phyloP scores from a whole-genome alignment of 1,140 invertebrate species.

The Monochamus saltuarius region DNA sequence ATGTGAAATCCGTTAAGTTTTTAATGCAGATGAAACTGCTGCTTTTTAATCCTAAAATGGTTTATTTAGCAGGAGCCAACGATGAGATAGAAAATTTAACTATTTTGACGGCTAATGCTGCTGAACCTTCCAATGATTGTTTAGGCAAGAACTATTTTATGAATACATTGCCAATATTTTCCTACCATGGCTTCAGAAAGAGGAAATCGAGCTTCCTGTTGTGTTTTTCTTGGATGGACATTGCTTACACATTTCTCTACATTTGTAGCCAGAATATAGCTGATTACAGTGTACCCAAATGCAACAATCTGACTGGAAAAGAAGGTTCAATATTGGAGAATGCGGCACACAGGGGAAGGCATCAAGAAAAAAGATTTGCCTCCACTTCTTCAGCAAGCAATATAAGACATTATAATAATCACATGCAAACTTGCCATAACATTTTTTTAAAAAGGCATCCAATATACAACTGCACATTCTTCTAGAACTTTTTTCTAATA shows the following conservation, averaged over 20 bases:
- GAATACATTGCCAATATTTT: constrained; percentile 52
- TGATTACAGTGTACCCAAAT: constrained; percentile 4
- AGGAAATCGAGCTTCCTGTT: constrained; percentile 13
- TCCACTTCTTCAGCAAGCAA: no score
- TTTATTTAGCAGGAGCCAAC: constrained; percentile 16
- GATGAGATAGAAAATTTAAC: constrained; percentile 39
- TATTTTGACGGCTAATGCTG: constrained; percentile 40
- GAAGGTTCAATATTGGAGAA: background rate
- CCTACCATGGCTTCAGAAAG: constrained; percentile 37
- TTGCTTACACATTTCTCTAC: constrained; percentile 12
- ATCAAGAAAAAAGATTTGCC: no score
- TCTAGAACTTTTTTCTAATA: no score
- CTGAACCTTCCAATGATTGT: constrained; percentile 45
- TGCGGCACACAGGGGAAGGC: background rate
- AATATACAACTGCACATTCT: no score
- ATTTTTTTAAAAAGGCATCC: no score
- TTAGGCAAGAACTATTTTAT: constrained; percentile 47
- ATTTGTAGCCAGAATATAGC: constrained; percentile 7
- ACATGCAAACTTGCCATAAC: no score
- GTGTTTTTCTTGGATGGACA: constrained; percentile 21
- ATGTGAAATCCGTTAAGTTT: constrained; percentile 15
- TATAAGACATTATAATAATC: background rate
- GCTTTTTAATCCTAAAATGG: constrained; percentile 36
- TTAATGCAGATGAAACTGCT: constrained; percentile 38
- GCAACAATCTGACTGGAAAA: constrained; percentile 1